Evolutionary conservation across 2,113 vertebrate genomes (phyloP), one percentile per base, ranked within the genome.

Genomic region (Loxodonta africana): DNA sequence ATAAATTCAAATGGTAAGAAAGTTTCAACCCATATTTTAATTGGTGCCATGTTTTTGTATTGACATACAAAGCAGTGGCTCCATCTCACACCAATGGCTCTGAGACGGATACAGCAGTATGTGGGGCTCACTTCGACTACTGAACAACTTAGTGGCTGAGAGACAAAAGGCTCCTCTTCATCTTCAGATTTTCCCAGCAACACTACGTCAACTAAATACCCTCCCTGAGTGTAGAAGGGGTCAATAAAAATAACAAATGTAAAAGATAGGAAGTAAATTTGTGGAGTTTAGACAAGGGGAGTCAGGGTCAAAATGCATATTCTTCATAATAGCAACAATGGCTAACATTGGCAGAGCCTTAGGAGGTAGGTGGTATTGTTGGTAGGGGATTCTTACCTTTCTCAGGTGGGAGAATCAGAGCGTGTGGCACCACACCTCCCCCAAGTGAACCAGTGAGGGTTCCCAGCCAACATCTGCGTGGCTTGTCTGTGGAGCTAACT

Each of bases 71-170:
- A 33, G 10, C 5, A 1, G 37, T 1, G 28, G 53, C 5, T 23
- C 53, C 53, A 4, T 9, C n/a, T 77, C 8, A 8, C 21, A 0
- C 23, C 20, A 3, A 8, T 2, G 11, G 10, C 11, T 14, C 69
- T 14, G 9, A 21, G 37, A 2, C 8, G 1, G 26, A 15, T 20
- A 23, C 18, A 11, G 2, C 15, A 0, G 0, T 30, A 8, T 1
- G 53, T 6, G 8, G 28, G 71, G 20, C 53, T 41, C 20, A 0
- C 53, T 30, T 71, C 53, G 5, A 23, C 2, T 11, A 63, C 57
- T 28, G 2, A 33, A 9, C 4, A 3, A 14, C 17, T 33, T 9
- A 12, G 83, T 26, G 71, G 17, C 11, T 15, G 17, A 46, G 37
- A 10, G 48, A 48, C 48, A 6, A 46, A 62, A 8, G 48, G 7